Percentiles rank a stretch among this genome's conserved stretches.
These are phyloP conservation scores for Tubiluchus corallicola DNA, from an alignment of 2,888 invertebrate genomes.

Conservation along the genomic window DNA sequence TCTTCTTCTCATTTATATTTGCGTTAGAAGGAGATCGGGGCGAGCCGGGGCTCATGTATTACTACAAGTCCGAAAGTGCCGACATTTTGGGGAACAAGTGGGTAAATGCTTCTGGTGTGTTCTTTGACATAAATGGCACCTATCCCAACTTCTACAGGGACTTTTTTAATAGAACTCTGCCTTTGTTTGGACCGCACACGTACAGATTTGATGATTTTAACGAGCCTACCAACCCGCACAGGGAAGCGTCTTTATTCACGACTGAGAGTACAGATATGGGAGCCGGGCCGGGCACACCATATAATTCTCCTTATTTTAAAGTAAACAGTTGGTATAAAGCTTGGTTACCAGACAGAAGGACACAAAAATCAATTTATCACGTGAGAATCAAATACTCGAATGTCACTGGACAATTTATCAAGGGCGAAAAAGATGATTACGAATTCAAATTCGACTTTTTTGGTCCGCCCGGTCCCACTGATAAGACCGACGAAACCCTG, in stretches of 20 bases:
- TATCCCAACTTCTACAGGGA: slow-evolving; percentile 85
- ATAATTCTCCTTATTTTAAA: slow-evolving; percentile 24
- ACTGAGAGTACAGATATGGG: slow-evolving; percentile 70
- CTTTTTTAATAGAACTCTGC: slow-evolving; percentile 87
- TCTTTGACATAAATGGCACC: slow-evolving; percentile 80
- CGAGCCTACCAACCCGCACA: slow-evolving; percentile 81
- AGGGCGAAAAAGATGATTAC: not conserved
- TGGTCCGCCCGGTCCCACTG: slow-evolving; percentile 48
- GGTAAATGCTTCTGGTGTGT: slow-evolving; percentile 77
- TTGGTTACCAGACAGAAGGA: slow-evolving; percentile 17
- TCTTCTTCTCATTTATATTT: slow-evolving; percentile 84
- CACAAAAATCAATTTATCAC: slow-evolving; percentile 7
- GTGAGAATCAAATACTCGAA: slow-evolving; percentile 84
- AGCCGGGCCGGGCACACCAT: slow-evolving; percentile 17
- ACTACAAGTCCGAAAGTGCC: slow-evolving; percentile 79
- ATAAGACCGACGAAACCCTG: slow-evolving; percentile 55
- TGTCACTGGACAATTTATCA: slow-evolving; percentile 75
- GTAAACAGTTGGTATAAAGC: slow-evolving; percentile 21
- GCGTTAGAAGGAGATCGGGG: slow-evolving; percentile 78
- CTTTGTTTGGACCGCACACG: slow-evolving; percentile 79
- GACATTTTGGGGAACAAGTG: slow-evolving; percentile 81
- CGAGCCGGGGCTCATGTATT: slow-evolving; percentile 96
- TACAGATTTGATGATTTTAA: slow-evolving; percentile 71
- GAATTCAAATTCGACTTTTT: slow-evolving; percentile 95
- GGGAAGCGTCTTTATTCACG: slow-evolving; percentile 84